Conservation (phyloP, 2,797 vertebrate species). For the Cetoscarus ocellatus region DNA sequence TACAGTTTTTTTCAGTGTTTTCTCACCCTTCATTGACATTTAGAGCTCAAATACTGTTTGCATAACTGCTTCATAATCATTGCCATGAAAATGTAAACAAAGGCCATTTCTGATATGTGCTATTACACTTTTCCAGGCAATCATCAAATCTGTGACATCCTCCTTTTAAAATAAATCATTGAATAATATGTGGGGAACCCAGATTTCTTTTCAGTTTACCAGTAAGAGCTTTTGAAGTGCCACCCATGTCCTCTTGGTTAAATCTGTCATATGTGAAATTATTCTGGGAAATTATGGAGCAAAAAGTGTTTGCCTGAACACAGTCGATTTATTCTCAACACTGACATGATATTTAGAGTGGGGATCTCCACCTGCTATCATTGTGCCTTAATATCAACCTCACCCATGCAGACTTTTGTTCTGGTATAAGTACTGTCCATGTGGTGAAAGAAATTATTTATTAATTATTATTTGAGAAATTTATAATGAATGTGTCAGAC, state of each 20-base stretch:
- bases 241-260: conserved; percentile 1
- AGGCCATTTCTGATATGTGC: no score
- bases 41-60: no score
- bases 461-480: background rate
- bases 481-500: background rate
- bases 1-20: no score
- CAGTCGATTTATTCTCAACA: conserved; percentile 17
- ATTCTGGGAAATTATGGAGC: background rate
- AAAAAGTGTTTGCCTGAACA: conserved; percentile 11
- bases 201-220: no score
- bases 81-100: no score
- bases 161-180: no score
- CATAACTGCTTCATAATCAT: no score
- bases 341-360: conserved; percentile 24
- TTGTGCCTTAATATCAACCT: conserved; percentile 25
- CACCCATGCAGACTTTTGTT: background rate
- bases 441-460: conserved; percentile 1
- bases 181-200: no score
- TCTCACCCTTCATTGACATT: no score
- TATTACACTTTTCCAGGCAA: no score
- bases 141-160: no score
- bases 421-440: conserved; percentile 4
- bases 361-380: conserved; percentile 40
- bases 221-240: background rate
- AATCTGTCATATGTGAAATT: conserved; percentile 35